Evolutionary conservation across 2,113 vertebrate species (phyloP), one percentile per base, ranked within the genome.

Genomic region (Lynx canadensis): DNA sequence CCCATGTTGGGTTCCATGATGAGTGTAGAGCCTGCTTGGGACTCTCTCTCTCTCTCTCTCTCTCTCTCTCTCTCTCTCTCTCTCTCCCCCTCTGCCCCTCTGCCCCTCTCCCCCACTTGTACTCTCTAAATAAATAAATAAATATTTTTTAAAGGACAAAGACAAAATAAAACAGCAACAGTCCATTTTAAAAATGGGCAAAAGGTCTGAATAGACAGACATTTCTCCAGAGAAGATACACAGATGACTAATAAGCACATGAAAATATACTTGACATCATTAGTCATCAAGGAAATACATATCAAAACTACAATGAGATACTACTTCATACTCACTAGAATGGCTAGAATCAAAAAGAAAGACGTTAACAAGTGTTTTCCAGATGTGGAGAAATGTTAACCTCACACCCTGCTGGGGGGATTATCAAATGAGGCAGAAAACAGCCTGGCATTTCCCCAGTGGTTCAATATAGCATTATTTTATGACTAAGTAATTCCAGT

Each of bases 101-200:
- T 52, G 52, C 52, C 52, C 15, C 52, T 52, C 15, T 52, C 52
- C 52, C 52, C 52, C 52, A 52, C 52, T 52, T 15, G 14, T 52
- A 52, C 52, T 52, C 52, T 52, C 52, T 52, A 15, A 18, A 15
- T 16, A 52, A 52, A 18, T 52, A 52, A 52, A 18, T 52, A 52
- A 52, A 52, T 52, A 52, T 52, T 52, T 52, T 52, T 52, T 52
- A 52, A 76, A 87, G 82, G 52, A 65, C 76, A 85, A 68, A 50
- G 83, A 79, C 68, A 86, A 85, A 57, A 88, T 38, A 63, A 80
- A 95, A 45, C 8, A 45, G 45, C 8, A 23, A 68, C 16, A 91
- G 14, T 38, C 38, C 60, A 88, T 41, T 66, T 92, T 94, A 50
- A 91, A 93, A 92, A 41, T 94, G 57, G 68, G 25, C 68, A 68